Percentiles rank a stretch among this genome's conserved stretches.
phyloP scores from a whole-genome alignment of 2,888 invertebrate genomes.

The Strigamia crassipes region DNA sequence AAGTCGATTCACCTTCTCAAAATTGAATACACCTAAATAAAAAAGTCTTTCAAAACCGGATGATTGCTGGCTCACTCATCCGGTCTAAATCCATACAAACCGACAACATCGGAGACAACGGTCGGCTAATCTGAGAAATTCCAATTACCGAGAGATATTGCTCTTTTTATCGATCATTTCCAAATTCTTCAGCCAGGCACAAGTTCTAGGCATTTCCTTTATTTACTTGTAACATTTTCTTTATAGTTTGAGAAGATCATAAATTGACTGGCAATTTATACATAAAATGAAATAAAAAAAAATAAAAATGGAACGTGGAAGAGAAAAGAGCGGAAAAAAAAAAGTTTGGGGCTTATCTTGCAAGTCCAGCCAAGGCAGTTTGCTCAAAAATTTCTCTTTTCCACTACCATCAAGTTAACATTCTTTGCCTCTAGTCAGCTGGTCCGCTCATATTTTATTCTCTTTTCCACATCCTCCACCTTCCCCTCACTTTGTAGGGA shows the following conservation, averaged over 20 bases:
- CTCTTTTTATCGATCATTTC: neutral
- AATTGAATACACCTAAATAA: too few relatives aligned
- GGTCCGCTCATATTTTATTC: constrained; percentile 34
- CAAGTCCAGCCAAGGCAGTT: constrained; percentile 34
- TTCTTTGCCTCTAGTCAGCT: constrained; percentile 34
- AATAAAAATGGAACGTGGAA: neutral
- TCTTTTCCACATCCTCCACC: constrained; percentile 28
- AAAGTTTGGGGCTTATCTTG: constrained; percentile 18
- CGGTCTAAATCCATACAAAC: too few relatives aligned
- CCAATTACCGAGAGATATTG: too few relatives aligned
- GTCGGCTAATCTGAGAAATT: too few relatives aligned
- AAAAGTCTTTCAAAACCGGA: too few relatives aligned
- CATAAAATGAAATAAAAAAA: neutral
- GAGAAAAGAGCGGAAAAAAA: neutral
- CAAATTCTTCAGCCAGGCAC: neutral
- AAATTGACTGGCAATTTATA: constrained; percentile 1
- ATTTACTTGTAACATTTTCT: neutral
- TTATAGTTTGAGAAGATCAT: neutral
- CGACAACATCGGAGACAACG: too few relatives aligned
- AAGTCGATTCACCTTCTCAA: too few relatives aligned
- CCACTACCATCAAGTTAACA: constrained; percentile 31
- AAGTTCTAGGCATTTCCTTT: neutral
- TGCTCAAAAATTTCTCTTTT: constrained; percentile 33
- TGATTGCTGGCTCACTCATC: too few relatives aligned
- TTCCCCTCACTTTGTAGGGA: constrained; percentile 20